Base-by-base conservation (phyloP, 1,140 invertebrate species). In the Saccostrea echinata region DNA sequence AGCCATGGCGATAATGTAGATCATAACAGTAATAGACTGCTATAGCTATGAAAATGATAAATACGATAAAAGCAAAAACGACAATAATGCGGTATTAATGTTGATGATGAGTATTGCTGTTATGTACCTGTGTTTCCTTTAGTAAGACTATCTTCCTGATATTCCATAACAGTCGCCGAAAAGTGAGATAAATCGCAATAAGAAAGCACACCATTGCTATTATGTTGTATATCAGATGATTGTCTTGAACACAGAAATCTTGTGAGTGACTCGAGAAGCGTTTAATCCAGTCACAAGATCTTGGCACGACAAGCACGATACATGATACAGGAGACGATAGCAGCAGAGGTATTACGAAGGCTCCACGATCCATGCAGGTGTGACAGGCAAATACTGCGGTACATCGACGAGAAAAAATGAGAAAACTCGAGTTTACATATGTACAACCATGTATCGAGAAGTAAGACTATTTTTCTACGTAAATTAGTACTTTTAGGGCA, bases 391-490 rank as follows among this genome's bases (percentile, higher is more conserved):
- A 84, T 18, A 91, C 87, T 1, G 89, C 27, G 68, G 27, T 6
- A 71, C 64, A 18, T 16, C 80, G 18, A 52, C 61, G 61, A 27
- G 55, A 83, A 35, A 68, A 64, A 24, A 61, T 21, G 82, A 86
- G 68, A 84, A 84, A 71, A 86, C 85, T 21, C 81, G 82, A 84
- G 92, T 93, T 8, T 92, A 90, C 85, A 93, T 93, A 24, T 93
- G 93, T 80, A 93, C 93, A 13, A 93, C 93, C 16, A 93, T 93
- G 93, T 93, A 93, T 71, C 64, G 92, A 86, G 93, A 93, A 92
- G 92, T 93, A 84, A 80, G 4, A 11, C 8, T 3, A 13, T 55
- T 55, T 12, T 6, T 2, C 1, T 27, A n/a, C 8, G 16, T 43
- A 33, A 64, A 71, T 4, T 9, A n/a, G n/a, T n/a, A n/a, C n/a